A percentile compares a stretch with the other conserved stretches of the same genome.
phyloP scores from a whole-genome alignment of 2,888 invertebrate species.

The Blomia tropicalis region DNA sequence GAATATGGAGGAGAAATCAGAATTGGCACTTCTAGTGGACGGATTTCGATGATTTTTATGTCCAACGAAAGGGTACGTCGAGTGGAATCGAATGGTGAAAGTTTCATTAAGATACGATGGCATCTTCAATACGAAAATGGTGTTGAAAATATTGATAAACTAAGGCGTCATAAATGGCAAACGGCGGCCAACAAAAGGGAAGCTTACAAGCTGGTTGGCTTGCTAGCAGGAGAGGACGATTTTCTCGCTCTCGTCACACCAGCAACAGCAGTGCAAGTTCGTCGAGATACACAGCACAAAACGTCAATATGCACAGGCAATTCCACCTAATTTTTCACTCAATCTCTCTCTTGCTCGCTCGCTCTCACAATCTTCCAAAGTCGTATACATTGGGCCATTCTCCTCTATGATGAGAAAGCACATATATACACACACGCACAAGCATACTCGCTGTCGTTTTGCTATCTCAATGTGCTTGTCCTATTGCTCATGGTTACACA shows the following conservation, averaged over 20 bases:
- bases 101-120: no score
- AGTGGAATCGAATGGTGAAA: no score
- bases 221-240: not conserved
- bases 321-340: slow-evolving; percentile 15
- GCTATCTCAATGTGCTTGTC: no score
- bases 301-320: not conserved
- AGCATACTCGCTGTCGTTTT: not conserved
- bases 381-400: not conserved
- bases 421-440: not conserved
- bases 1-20: not conserved
- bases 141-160: no score
- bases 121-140: no score
- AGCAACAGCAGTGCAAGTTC: not conserved
- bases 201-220: no score
- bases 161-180: not conserved
- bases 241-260: slow-evolving; percentile 2
- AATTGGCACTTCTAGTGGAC: not conserved
- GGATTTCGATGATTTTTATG: not conserved
- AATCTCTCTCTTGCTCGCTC: not conserved
- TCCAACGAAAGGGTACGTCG: not conserved
- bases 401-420: slow-evolving; percentile 1
- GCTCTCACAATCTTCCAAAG: no score
- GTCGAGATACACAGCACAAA: not conserved
- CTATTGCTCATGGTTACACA: no score
- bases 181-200: not conserved